Base-by-base conservation (phyloP, 37 sponge, comb jelly and placozoan genomes). In the Haliclona indistincta region DNA sequence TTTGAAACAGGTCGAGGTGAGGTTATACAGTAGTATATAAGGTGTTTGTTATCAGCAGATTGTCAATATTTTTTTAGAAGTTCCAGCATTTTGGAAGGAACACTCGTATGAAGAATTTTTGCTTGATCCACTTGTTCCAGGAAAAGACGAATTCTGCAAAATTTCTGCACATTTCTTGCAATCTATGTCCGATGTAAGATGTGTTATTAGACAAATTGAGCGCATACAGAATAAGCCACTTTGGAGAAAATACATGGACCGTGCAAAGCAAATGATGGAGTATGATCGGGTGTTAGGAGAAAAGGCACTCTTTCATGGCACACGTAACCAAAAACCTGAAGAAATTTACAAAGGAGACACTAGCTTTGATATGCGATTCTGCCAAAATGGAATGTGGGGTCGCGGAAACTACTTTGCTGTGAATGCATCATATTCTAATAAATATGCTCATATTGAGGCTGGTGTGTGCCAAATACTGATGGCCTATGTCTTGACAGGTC, bases 351-450 rank as follows among this genome's bases (percentile, higher is more conserved):
- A 2, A 22, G 74, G 84, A 0, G 84, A 82, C 2, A 44, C 79
- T 34, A 84, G 87, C 0, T 74, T 92, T 73, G 94, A 93, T 66
- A 75, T 88, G 45, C 94, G 94, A 4, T 84, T 68, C 39, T 38
- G 80, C 20, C 4, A 34, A 2, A 13, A 19, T 7, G 87, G 86
- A 4, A 52, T 82, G 66, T 93, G 94, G 94, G 94, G 94, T 0
- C 67, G 26, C 2, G 94, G 83, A 30, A 77, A 69, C 38, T 93
- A 93, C 77, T 93, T 93, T 82, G 94, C 94, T 32, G 83, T 82
- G 0, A 72, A 93, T 54, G 89, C 89, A 5, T 78, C 65, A 58
- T 93, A 93, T 71, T 84, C 84, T 34, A 75, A 77, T 54, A 55
- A 43, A 1, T 88, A 77, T 43, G 65, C 84, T 22, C 35, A 44